A percentile compares a stretch with the other conserved stretches of the same genome.
phyloP scores from a whole-genome alignment of 2,888 invertebrate genomes.

The Macrophya alboannulata region DNA sequence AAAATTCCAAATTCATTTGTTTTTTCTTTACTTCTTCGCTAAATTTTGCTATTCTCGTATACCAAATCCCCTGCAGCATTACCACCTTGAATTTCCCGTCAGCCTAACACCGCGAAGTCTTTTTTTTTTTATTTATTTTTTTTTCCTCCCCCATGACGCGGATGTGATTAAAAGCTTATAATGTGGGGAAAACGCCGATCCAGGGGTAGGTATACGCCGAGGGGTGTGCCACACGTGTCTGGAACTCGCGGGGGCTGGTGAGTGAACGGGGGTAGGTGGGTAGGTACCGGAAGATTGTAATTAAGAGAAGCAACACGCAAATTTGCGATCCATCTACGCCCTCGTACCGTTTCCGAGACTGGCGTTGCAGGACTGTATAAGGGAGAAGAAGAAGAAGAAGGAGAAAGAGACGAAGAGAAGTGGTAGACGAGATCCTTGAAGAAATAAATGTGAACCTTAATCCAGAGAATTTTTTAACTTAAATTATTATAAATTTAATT shows the following conservation, averaged over 20 bases:
- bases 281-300: constrained; percentile 46
- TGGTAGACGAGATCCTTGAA: neutral
- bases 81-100: neutral
- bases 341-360: constrained; percentile 13
- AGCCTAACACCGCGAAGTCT: neutral
- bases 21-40: neutral
- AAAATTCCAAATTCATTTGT: neutral
- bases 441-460: neutral
- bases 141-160: neutral
- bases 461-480: neutral
- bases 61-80: neutral
- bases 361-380: neutral
- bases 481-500: neutral
- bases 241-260: neutral
- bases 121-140: neutral
- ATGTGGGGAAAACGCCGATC: constrained; percentile 32
- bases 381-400: neutral
- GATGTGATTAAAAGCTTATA: constrained; percentile 54
- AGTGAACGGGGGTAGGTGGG: neutral
- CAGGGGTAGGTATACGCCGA: neutral
- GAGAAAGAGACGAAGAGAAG: neutral
- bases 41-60: neutral
- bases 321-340: constrained; percentile 53
- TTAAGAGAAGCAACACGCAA: constrained; percentile 56
- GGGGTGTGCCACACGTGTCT: constrained; percentile 18